Conservation (phyloP, 2,888 invertebrate genomes). For the Eupeodes luniger region DNA sequence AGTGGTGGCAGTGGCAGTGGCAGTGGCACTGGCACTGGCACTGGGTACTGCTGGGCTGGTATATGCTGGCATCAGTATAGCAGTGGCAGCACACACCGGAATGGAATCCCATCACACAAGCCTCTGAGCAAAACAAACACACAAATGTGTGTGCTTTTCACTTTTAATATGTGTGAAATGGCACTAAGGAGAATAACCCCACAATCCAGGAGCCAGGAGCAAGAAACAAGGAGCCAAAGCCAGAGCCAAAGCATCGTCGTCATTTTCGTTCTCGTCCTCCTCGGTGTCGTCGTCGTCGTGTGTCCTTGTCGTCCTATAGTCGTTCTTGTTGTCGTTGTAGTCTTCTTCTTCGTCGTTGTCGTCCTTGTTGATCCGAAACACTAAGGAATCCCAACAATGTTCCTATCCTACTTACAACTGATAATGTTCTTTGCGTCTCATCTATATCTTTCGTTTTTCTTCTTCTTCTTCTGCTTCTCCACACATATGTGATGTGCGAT, state of each 20-base stretch:
- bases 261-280: slow-evolving; percentile 1
- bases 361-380: slow-evolving; percentile 69
- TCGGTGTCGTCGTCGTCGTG: slow-evolving; percentile 5
- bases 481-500: slow-evolving; percentile 12
- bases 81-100: slow-evolving; percentile 58
- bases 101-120: slow-evolving; percentile 68
- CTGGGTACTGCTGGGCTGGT: not conserved
- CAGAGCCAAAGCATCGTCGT: slow-evolving; percentile 2
- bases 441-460: slow-evolving; percentile 35
- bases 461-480: not conserved
- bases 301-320: slow-evolving; percentile 24
- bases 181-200: slow-evolving; percentile 76
- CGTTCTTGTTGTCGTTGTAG: not conserved
- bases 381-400: slow-evolving; percentile 75
- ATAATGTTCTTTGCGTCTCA: slow-evolving; percentile 63
- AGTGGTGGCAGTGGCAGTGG: slow-evolving; percentile 50
- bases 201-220: slow-evolving; percentile 30
- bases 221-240: not conserved
- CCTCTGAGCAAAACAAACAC: slow-evolving; percentile 62
- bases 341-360: slow-evolving; percentile 7
- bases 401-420: slow-evolving; percentile 76
- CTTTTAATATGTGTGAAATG: slow-evolving; percentile 77
- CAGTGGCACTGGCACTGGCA: slow-evolving; percentile 13
- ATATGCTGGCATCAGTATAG: slow-evolving; percentile 15
- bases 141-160: slow-evolving; percentile 75